phyloP scores from a whole-genome alignment of 2,797 vertebrate species.

The Platyrinchus mystaceus region DNA sequence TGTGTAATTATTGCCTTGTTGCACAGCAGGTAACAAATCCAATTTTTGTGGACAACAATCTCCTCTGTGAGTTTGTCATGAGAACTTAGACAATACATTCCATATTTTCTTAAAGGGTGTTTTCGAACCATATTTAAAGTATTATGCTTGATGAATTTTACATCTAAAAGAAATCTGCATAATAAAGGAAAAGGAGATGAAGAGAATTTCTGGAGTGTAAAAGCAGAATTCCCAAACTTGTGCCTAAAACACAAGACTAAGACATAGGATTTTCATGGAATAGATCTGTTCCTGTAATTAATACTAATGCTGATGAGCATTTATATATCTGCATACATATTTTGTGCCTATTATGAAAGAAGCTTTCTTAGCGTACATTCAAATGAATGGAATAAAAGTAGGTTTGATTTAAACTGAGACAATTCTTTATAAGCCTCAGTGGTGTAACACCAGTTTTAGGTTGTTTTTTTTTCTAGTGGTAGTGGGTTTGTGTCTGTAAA shows the following conservation, averaged over 20 bases:
- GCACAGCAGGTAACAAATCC: background rate
- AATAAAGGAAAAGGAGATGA: background rate
- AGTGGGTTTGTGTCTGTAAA: background rate
- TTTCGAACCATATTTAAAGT: background rate
- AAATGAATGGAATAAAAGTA: background rate
- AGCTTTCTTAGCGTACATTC: background rate
- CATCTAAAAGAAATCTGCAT: background rate
- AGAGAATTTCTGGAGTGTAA: background rate
- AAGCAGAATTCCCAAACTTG: background rate
- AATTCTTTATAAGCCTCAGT: background rate
- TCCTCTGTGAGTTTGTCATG: background rate
- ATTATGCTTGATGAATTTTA: background rate
- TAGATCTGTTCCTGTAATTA: background rate
- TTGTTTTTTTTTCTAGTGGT: background rate
- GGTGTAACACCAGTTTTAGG: background rate
- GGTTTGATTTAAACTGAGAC: background rate
- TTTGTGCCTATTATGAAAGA: background rate
- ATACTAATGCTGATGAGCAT: background rate
- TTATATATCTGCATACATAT: background rate
- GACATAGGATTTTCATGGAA: background rate
- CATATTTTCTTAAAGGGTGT: background rate
- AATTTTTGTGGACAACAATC: background rate
- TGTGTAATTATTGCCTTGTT: background rate
- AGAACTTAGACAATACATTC: background rate
- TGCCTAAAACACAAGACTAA: background rate